A percentile compares a stretch with the other conserved stretches of the same genome.
phyloP scores from a whole-genome alignment of 1,140 invertebrate species.

The Parapsyche elsis region DNA sequence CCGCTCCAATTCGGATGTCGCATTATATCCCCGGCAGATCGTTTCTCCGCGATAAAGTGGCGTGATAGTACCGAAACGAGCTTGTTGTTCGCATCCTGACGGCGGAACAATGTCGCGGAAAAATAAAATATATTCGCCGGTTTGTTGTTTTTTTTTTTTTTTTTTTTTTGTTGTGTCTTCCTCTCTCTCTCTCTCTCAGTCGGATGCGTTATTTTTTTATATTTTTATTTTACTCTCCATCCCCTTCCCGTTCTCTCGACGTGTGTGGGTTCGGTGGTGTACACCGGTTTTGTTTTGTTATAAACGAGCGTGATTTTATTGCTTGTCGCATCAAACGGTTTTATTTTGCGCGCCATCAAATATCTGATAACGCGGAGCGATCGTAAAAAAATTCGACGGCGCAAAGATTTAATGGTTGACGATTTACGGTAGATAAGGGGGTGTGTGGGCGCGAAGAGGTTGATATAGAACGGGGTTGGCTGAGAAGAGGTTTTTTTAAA shows the following conservation, averaged over 20 bases:
- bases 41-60: conserved; percentile 27
- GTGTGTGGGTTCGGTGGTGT: neutral
- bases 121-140: conserved; percentile 22
- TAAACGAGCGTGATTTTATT: conserved; percentile 50
- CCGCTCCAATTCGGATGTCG: conserved; percentile 9
- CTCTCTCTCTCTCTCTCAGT: neutral
- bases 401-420: no score
- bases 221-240: neutral
- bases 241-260: neutral
- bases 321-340: conserved; percentile 47
- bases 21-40: conserved; percentile 17
- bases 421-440: no score
- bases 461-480: no score
- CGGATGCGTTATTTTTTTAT: neutral
- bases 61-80: conserved; percentile 17
- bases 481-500: no score
- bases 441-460: no score
- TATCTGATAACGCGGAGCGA: conserved; percentile 44
- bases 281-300: conserved; percentile 6
- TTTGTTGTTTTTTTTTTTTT: neutral
- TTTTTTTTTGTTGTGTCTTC: neutral
- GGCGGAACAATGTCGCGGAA: conserved; percentile 32
- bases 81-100: conserved; percentile 19
- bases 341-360: conserved; percentile 46
- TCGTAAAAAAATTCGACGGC: conserved; percentile 25